Evolutionary conservation across 1,140 invertebrate species (phyloP), one percentile per base, ranked within the genome.

Genomic region (Parasteatoda tepidariorum): DNA sequence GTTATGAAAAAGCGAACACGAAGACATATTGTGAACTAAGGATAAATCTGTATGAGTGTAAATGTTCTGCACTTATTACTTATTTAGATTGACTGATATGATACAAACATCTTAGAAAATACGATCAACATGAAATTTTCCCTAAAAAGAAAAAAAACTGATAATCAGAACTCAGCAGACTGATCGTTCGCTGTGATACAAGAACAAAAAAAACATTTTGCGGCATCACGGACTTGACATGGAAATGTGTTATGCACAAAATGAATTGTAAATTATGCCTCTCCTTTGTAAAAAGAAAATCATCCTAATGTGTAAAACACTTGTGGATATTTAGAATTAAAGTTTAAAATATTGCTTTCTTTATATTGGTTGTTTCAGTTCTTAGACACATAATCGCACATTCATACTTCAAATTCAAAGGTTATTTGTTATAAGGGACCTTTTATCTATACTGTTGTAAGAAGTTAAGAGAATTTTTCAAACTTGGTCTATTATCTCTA

Each of bases 271-370:
- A 48, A 48, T 28, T 54, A 22, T 31, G 22, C 9, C 30, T 59
- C 55, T 26, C 24, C 54, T 62, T 75, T 62, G 73, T 75, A 75
- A 75, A 75, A 28, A 34, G 31, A 59, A n/a, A 62, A 61, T 75
- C 73, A 61, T 75, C 73, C 57, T 75, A 41, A 75, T 59, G 33
- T 62, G 31, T 38, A 30, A 26, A 61, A 18, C 33, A 30, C 24
- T 11, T 38, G 24, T 13, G 73, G 73, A 38, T 41, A 41, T 75
- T 55, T 75, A 61, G 73, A 55, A 75, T 75, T 59, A 73, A 55
- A 48, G 15, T 38, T 59, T 54, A 62, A 75, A 34, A 62, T 62
- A 62, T 75, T 75, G 73, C 31, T 61, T 75, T 75, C 73, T 75
- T 75, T 62, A 75, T 28, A 48, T 75, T 75, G 55, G n/a, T 75